phyloP scores from a whole-genome alignment of 1,140 invertebrate species.

The Trichomalopsis sarcophagae region DNA sequence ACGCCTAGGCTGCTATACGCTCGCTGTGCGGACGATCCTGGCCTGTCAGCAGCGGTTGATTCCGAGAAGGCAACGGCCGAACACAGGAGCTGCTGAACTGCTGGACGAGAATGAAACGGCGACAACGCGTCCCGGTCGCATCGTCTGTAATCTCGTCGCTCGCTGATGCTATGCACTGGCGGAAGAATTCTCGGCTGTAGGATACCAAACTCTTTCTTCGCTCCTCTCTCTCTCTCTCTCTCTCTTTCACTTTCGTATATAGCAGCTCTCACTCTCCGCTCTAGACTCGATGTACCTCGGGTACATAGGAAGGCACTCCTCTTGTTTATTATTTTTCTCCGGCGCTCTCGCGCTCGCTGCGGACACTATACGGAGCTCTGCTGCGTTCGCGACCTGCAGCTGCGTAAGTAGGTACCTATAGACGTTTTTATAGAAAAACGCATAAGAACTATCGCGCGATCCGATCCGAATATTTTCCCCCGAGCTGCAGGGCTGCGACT shows the following conservation, averaged over 20 bases:
- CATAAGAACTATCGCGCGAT: too few species aligned
- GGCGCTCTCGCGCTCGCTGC: constrained; percentile 18
- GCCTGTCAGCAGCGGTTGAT: not conserved
- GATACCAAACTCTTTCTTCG: not conserved
- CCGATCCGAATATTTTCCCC: too few species aligned
- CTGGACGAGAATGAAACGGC: not conserved
- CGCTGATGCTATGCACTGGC: not conserved
- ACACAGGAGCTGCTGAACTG: not conserved
- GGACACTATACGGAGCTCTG: too few species aligned
- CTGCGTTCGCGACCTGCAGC: too few species aligned
- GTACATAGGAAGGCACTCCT: constrained; percentile 43
- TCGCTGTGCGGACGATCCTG: not conserved
- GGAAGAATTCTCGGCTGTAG: not conserved
- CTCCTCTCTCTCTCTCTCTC: not conserved
- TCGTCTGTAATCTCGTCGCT: not conserved
- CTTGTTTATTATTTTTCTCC: constrained; percentile 64
- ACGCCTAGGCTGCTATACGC: too few species aligned
- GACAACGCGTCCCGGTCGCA: not conserved
- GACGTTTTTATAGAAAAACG: too few species aligned
- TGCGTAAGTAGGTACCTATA: too few species aligned
- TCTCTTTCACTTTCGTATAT: too few species aligned
- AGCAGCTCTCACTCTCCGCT: too few species aligned
- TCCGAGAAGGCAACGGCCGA: not conserved
- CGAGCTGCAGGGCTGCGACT: not conserved
- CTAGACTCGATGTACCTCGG: too few species aligned